Evolutionary conservation across 35 echinoderm and acorn worm species (phyloP), one percentile per base, ranked within the genome.

Genomic region (Patiria miniata): DNA sequence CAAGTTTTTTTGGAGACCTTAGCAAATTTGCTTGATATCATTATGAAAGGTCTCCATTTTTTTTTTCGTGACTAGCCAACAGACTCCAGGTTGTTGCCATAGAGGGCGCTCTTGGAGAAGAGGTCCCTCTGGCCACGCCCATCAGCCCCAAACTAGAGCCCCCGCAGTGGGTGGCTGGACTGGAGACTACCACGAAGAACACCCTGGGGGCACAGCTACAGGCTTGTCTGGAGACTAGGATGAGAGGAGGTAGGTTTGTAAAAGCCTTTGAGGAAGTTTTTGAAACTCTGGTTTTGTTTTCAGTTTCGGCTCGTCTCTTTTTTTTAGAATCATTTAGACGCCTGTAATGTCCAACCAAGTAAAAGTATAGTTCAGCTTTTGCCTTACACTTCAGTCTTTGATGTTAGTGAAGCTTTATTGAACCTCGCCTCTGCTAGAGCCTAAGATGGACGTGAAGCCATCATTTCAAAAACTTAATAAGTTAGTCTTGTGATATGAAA

Each of bases 151-250:
- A 88, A 4, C 36, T 68, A 18, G 79, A 69, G 23, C 78, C 91
- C 6, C 19, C 60, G 9, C 51, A 85, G 37, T 99, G 96, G 96
- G 81, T 94, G 36, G 56, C 54, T 29, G 56, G 69, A 37, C 81
- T 99, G 40, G 93, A 99, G 80, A 80, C 36, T 23, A 86, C 52
- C 26, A 68, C 94, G 9, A 99, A 92, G 76, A 99, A 85, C 40
- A 86, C 91, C 26, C 53, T 99, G 29, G 96, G 92, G 7, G 85
- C 84, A 6, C 82, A 92, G 83, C 80, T 99, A 2, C 73, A 88
- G 22, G 83, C 90, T 26, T 99, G 96, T 59, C 44, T 99, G 55
- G 96, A 99, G 30, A 80, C 93, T 19, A 94, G 96, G 58, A 58
- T 99, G 26, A 77, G 50, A 87, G 80, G 88, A 78, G 93, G 89